Conservation (phyloP, 2,797 vertebrate genomes). For the Muraenolepis orangiensis region DNA sequence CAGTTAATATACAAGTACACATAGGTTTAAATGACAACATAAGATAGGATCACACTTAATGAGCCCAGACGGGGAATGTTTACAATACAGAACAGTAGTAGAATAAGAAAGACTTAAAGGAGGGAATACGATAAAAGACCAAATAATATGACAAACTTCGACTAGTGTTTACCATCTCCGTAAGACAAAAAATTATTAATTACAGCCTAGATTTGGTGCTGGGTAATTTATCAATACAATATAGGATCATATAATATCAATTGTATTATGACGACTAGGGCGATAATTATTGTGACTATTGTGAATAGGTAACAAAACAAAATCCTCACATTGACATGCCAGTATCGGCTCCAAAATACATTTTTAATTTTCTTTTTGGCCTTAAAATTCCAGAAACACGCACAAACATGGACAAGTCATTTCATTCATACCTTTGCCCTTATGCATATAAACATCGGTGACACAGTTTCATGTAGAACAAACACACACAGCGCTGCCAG, state of each 20-base stretch:
- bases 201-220: too few species aligned
- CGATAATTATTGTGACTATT: neutral
- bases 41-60: too few species aligned
- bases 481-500: slow-evolving; percentile 4
- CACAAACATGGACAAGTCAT: neutral
- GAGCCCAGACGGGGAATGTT: too few species aligned
- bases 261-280: neutral
- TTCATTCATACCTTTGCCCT: neutral
- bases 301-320: neutral
- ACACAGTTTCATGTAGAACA: slow-evolving; percentile 1
- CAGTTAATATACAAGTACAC: too few species aligned
- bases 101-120: too few species aligned
- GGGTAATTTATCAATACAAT: neutral
- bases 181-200: neutral
- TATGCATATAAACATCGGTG: neutral
- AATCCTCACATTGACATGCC: neutral
- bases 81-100: too few species aligned
- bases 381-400: neutral
- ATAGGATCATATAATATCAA: neutral
- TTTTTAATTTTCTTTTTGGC: neutral
- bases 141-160: too few species aligned
- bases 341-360: neutral
- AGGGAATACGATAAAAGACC: too few species aligned
- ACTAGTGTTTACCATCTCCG: too few species aligned
- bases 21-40: too few species aligned